Evolutionary conservation across 2,797 vertebrate genomes (phyloP).

Genomic region (Podarcis siculus): DNA sequence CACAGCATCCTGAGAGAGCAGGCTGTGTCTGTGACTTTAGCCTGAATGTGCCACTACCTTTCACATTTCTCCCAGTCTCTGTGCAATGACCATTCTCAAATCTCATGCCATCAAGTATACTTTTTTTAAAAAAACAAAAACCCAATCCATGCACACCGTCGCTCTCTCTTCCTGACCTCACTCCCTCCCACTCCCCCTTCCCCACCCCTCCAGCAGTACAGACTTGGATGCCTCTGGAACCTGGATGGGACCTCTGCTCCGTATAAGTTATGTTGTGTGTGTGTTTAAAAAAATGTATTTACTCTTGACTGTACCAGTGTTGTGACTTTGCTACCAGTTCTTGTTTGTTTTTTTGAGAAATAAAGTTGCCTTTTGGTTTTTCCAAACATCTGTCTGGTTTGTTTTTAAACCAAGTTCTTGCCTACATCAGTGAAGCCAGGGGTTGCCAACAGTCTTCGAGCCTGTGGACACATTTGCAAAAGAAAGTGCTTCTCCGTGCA

Average conservation of each 20-base stretch:
- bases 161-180: accelerated
- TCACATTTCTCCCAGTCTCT: background rate
- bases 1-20: background rate
- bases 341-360: slow-evolving; percentile 28
- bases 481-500: background rate
- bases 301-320: background rate
- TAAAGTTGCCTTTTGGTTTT: slow-evolving; percentile 29
- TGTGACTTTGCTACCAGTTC: slow-evolving; percentile 42
- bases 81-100: background rate
- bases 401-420: background rate
- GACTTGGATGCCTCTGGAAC: background rate
- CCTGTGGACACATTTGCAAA: no score
- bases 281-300: slow-evolving; percentile 4
- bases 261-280: slow-evolving; percentile 56
- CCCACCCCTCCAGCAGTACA: background rate
- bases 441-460: no score
- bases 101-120: background rate
- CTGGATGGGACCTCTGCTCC: background rate
- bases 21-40: background rate
- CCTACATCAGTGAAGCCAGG: background rate
- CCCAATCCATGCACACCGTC: background rate
- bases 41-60: background rate
- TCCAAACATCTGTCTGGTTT: no score
- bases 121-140: background rate
- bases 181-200: background rate